Conservation (phyloP, 2,888 invertebrate genomes). For the Meloe dianella region DNA sequence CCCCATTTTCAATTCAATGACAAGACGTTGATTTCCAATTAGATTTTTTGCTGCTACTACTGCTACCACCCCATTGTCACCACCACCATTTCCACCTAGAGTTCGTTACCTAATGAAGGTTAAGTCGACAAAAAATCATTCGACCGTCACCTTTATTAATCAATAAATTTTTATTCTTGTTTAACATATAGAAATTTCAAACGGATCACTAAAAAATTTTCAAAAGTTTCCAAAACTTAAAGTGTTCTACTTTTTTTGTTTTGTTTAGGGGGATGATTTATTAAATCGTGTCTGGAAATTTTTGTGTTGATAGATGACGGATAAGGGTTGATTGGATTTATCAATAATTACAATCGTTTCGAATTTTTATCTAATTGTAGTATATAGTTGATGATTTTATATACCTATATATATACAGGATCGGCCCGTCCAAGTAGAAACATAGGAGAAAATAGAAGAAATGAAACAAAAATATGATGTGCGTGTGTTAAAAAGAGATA, state of each 20-base stretch:
- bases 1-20: background rate
- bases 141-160: background rate
- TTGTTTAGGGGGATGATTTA: background rate
- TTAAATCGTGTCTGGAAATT: background rate
- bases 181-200: background rate
- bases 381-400: conserved; percentile 8
- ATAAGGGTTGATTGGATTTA: background rate
- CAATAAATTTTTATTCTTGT: background rate
- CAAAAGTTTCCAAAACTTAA: background rate
- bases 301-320: background rate
- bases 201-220: background rate
- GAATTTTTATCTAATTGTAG: background rate
- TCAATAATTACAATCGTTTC: background rate
- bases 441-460: too few species aligned
- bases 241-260: background rate
- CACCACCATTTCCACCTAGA: background rate
- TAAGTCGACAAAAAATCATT: background rate
- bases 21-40: background rate
- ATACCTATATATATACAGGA: too few species aligned
- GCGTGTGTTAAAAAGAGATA: too few species aligned
- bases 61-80: background rate
- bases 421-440: too few species aligned
- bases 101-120: conserved; percentile 2
- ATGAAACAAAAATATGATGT: too few species aligned
- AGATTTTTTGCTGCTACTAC: background rate